Base-by-base conservation (phyloP, 2,797 vertebrate genomes). In the Thripadectes ignobilis region DNA sequence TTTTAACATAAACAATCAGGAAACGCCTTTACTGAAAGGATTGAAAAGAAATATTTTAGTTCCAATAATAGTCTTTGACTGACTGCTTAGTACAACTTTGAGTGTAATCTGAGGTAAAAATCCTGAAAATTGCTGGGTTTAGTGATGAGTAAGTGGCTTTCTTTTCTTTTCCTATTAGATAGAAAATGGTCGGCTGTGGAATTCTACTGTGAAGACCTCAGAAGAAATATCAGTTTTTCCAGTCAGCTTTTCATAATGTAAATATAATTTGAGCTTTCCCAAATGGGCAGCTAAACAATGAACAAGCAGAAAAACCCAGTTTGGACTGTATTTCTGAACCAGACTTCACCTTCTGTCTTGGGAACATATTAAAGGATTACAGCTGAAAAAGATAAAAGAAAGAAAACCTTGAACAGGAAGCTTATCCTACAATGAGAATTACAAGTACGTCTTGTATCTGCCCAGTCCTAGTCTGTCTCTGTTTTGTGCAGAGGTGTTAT, bases 381-480 rank as follows among this genome's bases (percentile, higher is more conserved):
- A 97, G 52, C 72, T 87, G 85, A 94, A 94, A 95, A 92, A 74
- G 76, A 92, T 95, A 95, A 96, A 65, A 94, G 63, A 83, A 95
- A 93, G 94, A 77, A 95, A 93, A 92, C 55, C 55, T 77, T 97
- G 92, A 96, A 96, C 89, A 85, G 96, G 92, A 97, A 98, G 96
- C 89, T 89, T 78, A 72, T 96, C 95, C 98, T 99, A 98, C 98
- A 98, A 99, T 99, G 99, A 99, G 98, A 99, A 98, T 99, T 98
- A 97, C 98, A 97, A 98, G 98, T 95, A 98, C 98, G 92, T 99
- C 98, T 97, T 98, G 98, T 97, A 98, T 99, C 97, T 99, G 99
- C 93, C 99, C 98, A 97, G 98, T 99, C 95, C 98, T 99, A 93
- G 98, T 99, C 95, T 99, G 99, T 98, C 99, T 99, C 97, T 99